These are phyloP conservation scores for Neodiprion fabricii DNA, from an alignment of 1,140 invertebrate genomes.

Conservation along the genomic window DNA sequence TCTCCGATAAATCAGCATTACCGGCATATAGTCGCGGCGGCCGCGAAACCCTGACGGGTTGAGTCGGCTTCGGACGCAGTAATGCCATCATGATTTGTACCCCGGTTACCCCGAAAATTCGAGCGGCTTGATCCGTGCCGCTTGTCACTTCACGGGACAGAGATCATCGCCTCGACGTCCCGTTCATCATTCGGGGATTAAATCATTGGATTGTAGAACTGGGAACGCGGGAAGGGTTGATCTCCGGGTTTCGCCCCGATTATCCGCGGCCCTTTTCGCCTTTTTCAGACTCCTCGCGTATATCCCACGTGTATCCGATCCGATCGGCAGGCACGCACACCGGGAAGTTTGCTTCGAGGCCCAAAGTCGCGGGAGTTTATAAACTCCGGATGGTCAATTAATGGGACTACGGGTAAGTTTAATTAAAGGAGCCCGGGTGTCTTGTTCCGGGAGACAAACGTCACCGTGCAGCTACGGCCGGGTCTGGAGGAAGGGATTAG, in stretches of 20 bases:
- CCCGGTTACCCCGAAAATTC: conserved; percentile 10
- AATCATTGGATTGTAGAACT: conserved; percentile 43
- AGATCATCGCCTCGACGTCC: conserved; percentile 67
- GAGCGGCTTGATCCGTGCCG: conserved; percentile 54
- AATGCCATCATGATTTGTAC: conserved; percentile 62
- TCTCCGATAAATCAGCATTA: conserved; percentile 62
- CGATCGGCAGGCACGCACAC: too few species aligned
- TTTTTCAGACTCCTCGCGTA: not conserved
- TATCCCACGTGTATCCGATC: too few species aligned
- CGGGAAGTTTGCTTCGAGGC: not conserved
- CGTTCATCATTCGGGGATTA: conserved; percentile 60
- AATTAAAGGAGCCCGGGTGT: not conserved
- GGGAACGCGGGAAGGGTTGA: conserved; percentile 10
- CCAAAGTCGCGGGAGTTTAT: not conserved
- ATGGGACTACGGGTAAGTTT: not conserved
- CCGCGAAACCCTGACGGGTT: conserved; percentile 43
- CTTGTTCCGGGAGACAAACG: not conserved
- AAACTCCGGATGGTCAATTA: not conserved
- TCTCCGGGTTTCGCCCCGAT: conserved; percentile 27
- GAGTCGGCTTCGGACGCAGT: conserved; percentile 56
- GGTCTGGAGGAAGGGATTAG: conserved; percentile 44
- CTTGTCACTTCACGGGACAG: conserved; percentile 60
- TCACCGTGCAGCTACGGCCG: not conserved
- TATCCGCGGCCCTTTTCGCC: conserved; percentile 14
- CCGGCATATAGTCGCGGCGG: conserved; percentile 47